Percentiles rank a stretch among this genome's conserved stretches.
phyloP scores from a whole-genome alignment of 2,113 vertebrate species.

The Pelecanus crispus region DNA sequence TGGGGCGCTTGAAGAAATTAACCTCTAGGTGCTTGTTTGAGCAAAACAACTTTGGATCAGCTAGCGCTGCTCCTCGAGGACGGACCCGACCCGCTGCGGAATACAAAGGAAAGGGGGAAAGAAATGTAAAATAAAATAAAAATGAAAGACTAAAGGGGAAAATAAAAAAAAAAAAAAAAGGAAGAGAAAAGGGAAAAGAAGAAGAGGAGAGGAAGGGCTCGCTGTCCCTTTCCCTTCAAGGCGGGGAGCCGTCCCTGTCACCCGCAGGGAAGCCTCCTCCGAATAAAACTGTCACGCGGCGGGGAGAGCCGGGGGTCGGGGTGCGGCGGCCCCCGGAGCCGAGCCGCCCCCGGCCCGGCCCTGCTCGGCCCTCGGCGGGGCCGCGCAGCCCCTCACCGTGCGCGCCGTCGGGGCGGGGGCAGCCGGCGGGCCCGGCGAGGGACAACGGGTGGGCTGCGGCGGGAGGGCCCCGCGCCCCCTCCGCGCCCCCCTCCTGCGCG shows the following conservation, averaged over 20 bases:
- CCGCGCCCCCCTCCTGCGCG: background rate
- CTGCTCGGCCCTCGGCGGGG: background rate
- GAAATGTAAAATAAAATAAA: background rate
- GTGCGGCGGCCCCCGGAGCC: background rate
- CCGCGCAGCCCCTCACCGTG: background rate
- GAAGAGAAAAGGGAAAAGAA: background rate
- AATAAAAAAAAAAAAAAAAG: too few species aligned
- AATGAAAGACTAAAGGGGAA: background rate
- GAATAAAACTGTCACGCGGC: background rate
- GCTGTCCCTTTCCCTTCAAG: background rate
- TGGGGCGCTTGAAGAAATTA: constrained; percentile 47
- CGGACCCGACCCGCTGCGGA: background rate
- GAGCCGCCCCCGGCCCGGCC: background rate
- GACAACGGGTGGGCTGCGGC: background rate
- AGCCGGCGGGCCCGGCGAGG: background rate
- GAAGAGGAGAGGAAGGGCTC: background rate
- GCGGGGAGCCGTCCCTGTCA: background rate
- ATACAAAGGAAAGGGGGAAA: background rate
- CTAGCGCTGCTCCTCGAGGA: background rate
- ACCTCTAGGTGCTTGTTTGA: constrained; percentile 37
- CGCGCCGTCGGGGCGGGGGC: background rate
- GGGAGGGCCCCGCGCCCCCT: too few species aligned
- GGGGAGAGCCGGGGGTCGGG: background rate
- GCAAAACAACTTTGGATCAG: constrained; percentile 37
- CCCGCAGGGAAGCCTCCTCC: background rate